Evolutionary conservation across 2,797 vertebrate genomes (phyloP), one percentile per base, ranked within the genome.

Genomic region (Phataginus tricuspis): DNA sequence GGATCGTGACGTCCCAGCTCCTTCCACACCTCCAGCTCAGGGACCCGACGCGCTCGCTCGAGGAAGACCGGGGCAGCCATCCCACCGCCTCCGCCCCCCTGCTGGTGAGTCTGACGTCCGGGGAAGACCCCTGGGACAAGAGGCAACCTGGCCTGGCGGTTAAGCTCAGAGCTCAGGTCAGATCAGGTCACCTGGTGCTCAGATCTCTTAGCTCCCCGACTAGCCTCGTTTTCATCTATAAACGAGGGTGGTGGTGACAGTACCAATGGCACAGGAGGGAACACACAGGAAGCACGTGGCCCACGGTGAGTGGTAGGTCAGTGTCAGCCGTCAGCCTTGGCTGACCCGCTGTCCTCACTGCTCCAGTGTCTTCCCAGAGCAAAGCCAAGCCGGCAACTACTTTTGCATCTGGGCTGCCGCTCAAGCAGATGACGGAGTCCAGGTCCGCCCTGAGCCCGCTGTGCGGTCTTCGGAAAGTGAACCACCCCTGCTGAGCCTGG

Each of bases 391-490:
- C 39, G 66, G 29, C n/a, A 42, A 66, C 49, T 39, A 5, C 11
- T 75, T 68, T 51, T 74, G 29, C 39, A 61, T n/a, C 57, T 0
- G 2, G 74, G 53, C 49, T 51, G 72, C 77, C 27, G 21, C 51
- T 66, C 53, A 27, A 8, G 39, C 61, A 57, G 21, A 68, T 23
- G 15, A 53, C 16, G 39, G 53, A 23, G 31, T 29, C 31, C 5
- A 5, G n/a, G 55, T 55, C 37, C 53, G 19, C 37, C 12, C 21
- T 8, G 4, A 64, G 51, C 68, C 42, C 0, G 42, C 69, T 15
- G n/a, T 21, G 93, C 69, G 90, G 79, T 85, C 63, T 57, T 13
- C 55, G 49, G 90, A 77, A n/a, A 51, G 63, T 49, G 64, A 83
- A 69, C 16, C 16, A 21, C 34, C 19, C 83, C 91, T 1, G 0